These are phyloP conservation scores for Balaenoptera acutorostrata DNA, from an alignment of 2,113 vertebrate genomes.

Conservation along the genomic window DNA sequence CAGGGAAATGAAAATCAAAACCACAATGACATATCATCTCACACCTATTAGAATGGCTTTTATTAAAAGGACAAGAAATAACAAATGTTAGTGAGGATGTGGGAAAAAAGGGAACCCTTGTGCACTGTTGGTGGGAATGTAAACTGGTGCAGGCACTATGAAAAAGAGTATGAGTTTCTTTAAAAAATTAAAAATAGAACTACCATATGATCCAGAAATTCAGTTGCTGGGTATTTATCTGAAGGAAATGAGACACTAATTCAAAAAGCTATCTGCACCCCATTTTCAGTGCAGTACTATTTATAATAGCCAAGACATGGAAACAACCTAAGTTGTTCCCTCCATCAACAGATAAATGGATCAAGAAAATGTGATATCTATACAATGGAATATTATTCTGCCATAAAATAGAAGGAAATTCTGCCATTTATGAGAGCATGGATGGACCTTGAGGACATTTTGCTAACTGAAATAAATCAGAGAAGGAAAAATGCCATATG, in stretches of 20 bases:
- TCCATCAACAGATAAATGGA: background rate
- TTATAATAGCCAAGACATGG: background rate
- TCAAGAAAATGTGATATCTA: background rate
- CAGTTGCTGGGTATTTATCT: background rate
- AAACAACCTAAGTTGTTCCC: background rate
- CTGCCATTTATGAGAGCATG: background rate
- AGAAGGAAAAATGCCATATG: background rate
- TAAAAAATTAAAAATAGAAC: background rate
- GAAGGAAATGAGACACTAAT: background rate
- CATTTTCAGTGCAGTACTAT: background rate
- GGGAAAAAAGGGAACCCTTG: background rate
- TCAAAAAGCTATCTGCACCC: background rate
- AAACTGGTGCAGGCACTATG: background rate
- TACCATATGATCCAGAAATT: background rate
- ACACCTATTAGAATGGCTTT: background rate
- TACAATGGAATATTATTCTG: background rate
- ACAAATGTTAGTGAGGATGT: background rate
- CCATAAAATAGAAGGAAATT: background rate
- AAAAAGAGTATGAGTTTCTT: background rate
- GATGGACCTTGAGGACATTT: background rate
- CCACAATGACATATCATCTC: background rate
- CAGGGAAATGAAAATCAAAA: background rate
- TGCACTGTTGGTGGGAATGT: background rate
- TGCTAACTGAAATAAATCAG: background rate
- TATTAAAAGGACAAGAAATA: background rate